Base-by-base conservation (phyloP, 2,888 invertebrate genomes). In the Luffia ferchaultella region DNA sequence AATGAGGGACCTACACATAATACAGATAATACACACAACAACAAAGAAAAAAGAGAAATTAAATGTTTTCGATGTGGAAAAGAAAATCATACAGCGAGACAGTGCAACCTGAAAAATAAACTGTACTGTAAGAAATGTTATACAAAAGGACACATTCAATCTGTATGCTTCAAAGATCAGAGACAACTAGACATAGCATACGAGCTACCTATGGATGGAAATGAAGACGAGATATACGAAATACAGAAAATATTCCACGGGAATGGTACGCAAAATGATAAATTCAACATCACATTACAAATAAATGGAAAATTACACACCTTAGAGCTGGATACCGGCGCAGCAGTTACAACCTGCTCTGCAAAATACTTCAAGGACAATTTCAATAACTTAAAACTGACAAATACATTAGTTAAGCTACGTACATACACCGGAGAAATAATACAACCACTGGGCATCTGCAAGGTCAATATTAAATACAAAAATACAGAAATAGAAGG, bases 321-420 rank as follows among this genome's bases (percentile, higher is more conserved):
- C 2, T 16, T 19, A 2, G 46, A 46, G 18, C 18, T 46, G 2
- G 46, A 46, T 46, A 46, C 46, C 5, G 46, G 46, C 2, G 46
- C 46, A 5, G 46, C 46, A 46, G 46, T 46, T 20, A 46, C 46
- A 46, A 46, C 46, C n/a, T 46, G 46, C 46, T 46, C 46, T 12
- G 16, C 20, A 20, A 20, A 46, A 19, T 46, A 19, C 46, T 20
- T n/a, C n/a, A 9, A 30, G 12, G 12, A 30, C 12, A 30, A 30
- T 30, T 30, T 30, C 12, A 12, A 12, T 7, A 30, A 30, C 30
- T 12, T 30, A 12, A 30, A 30, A 30, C 30, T 30, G 30, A 30
- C 30, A 30, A 30, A 30, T 40, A 30, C 30, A 30, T 30, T 12
- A 30, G 30, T 30, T 7, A 30, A 30, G 30, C 30, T 30, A 30